These are phyloP conservation scores for Saturnia japonica DNA, from an alignment of 2,888 invertebrate genomes.

Conservation along the genomic window DNA sequence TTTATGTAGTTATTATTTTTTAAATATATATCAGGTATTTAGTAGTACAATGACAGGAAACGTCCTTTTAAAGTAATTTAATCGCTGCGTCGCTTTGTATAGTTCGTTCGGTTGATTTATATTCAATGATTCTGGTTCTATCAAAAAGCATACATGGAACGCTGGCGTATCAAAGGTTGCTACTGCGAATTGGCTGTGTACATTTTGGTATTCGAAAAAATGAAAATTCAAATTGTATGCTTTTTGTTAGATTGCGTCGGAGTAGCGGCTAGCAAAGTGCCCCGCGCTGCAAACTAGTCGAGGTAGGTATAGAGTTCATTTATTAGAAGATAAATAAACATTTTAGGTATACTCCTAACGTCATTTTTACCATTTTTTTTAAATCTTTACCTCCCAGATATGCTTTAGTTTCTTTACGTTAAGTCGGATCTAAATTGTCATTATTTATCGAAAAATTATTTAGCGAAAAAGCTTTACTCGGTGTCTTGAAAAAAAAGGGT, in stretches of 20 bases:
- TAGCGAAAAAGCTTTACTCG: no score
- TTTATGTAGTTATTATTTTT: not conserved
- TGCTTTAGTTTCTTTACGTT: no score
- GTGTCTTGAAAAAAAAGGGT: no score
- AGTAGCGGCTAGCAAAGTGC: conserved; percentile 26
- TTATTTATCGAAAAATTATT: no score
- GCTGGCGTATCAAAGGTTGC: conserved; percentile 57
- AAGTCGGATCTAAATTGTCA: no score
- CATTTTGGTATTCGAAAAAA: conserved; percentile 52
- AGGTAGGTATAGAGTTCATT: conserved; percentile 35
- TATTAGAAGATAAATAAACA: not conserved
- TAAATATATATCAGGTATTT: not conserved
- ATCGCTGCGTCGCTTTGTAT: not conserved
- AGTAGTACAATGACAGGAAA: not conserved
- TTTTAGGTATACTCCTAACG: not conserved
- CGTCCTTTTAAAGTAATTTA: not conserved
- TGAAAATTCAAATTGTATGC: conserved; percentile 59
- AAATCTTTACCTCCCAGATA: not conserved
- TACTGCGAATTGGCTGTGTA: conserved; percentile 68
- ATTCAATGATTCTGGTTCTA: conserved; percentile 41
- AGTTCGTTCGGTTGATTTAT: conserved; percentile 8
- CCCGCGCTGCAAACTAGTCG: conserved; percentile 25
- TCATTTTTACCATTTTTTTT: not conserved
- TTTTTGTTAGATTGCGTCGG: conserved; percentile 67
- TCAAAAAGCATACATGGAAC: conserved; percentile 63